phyloP scores from a whole-genome alignment of 2,888 invertebrate genomes.

The Drymonia ruficornis region DNA sequence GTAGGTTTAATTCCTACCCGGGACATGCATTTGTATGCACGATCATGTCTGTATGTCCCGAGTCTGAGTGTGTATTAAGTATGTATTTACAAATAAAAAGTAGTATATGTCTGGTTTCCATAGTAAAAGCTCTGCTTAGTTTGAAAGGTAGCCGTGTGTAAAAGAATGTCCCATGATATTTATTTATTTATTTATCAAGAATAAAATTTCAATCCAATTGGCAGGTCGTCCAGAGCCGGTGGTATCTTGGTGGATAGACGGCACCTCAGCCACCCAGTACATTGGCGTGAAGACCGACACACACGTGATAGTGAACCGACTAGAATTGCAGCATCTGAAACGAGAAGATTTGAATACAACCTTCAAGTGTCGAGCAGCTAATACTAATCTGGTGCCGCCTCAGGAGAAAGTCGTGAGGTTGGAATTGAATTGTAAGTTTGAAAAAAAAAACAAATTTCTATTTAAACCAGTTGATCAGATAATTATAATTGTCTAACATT shows the following conservation, averaged over 20 bases:
- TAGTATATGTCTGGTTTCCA: too few relatives aligned
- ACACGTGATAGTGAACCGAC: conserved; percentile 91
- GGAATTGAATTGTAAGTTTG: conserved; percentile 91
- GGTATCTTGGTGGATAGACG: conserved; percentile 92
- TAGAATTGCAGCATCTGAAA: conserved; percentile 89
- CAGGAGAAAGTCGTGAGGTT: conserved; percentile 91
- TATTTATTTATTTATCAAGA: too few relatives aligned
- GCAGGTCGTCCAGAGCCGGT: conserved; percentile 92
- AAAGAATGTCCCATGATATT: too few relatives aligned
- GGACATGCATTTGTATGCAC: too few relatives aligned
- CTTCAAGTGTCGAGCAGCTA: conserved; percentile 94
- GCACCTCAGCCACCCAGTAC: conserved; percentile 88
- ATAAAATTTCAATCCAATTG: neutral
- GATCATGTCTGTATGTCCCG: too few relatives aligned
- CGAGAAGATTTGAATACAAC: conserved; percentile 93
- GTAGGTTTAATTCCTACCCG: too few relatives aligned
- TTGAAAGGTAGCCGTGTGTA: too few relatives aligned
- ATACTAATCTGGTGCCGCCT: conserved; percentile 93
- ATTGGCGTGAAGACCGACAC: conserved; percentile 88
- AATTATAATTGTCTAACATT: too few relatives aligned
- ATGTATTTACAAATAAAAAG: too few relatives aligned
- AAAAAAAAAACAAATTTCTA: neutral
- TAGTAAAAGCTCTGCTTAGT: too few relatives aligned
- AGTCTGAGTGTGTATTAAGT: too few relatives aligned
- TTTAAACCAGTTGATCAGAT: too few relatives aligned